Evolutionary conservation across 2,113 vertebrate genomes (phyloP).

Genomic region (Nothobranchius kuhntae): DNA sequence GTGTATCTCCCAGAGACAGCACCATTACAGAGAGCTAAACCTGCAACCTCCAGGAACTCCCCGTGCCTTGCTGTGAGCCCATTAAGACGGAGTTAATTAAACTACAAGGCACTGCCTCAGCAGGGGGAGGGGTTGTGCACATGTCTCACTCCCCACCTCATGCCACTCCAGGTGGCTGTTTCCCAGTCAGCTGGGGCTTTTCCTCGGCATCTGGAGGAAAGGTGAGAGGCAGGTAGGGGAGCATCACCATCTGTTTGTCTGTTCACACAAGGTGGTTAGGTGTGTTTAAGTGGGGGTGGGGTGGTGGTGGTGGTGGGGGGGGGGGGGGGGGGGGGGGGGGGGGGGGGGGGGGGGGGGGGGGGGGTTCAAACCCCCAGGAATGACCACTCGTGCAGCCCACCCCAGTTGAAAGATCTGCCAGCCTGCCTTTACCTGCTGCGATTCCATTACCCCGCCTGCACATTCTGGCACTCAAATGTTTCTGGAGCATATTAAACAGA

Average conservation of each 20-base stretch:
- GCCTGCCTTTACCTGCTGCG: conserved; percentile 74
- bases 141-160: conserved; percentile 22
- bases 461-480: conserved; percentile 76
- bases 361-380: background rate
- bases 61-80: conserved; percentile 64
- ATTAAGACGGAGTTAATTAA: conserved; percentile 81
- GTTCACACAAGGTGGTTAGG: conserved; percentile 65
- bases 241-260: conserved; percentile 62
- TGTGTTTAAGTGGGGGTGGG: conserved; percentile 12
- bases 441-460: conserved; percentile 81
- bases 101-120: conserved; percentile 72
- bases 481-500: conserved; percentile 89
- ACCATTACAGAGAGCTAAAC: conserved; percentile 28
- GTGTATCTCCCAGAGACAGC: conserved; percentile 66
- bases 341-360: too few species aligned
- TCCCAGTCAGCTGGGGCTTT: background rate
- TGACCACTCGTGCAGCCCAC: conserved; percentile 52
- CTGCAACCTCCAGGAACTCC: conserved; percentile 38
- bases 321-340: background rate
- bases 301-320: too few species aligned
- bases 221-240: too few species aligned
- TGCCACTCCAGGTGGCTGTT: conserved; percentile 9
- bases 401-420: conserved; percentile 73
- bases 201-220: too few species aligned
- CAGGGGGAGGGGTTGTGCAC: conserved; percentile 41